Evolutionary conservation across 2,797 vertebrate species (phyloP), one percentile per base, ranked within the genome.

Genomic region (Melanotaenia parkinsoni): DNA sequence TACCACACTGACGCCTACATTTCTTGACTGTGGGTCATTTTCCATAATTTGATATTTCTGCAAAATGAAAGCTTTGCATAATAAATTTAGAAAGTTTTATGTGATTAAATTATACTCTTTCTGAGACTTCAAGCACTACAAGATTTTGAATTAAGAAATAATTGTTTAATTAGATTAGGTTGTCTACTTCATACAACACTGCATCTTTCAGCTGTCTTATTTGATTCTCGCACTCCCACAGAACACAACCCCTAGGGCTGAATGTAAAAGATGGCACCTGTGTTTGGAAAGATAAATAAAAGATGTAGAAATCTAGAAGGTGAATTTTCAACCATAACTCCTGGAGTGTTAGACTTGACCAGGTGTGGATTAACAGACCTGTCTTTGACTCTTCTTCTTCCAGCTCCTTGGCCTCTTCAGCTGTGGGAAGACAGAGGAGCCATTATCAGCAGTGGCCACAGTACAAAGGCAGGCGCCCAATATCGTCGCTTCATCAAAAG

Each of bases 371-470:
- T 68, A 57, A 76, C 96, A 91, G 81, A 98, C 97, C 97, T 88
- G 96, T 96, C 89, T 96, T 96, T 90, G 94, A 92, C 86, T 95
- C 96, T 66, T 95, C 95, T 84, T 96, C 95, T 45, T 97, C 96
- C 54, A 94, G 94, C 32, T 96, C 95, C 83, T 94, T 96, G 82
- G 96, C 96, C 92, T 97, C 96, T 0, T 93, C 92, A 63, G 95
- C 96, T 97, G 91, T 80, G 79, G 77, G 68, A 63, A 88, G 86
- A 91, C 84, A 94, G 77, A 86, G 64, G 58, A 86, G 74, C 60
- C 70, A 89, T 87, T 87, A 86, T 92, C 79, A 86, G 78, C 50
- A 69, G 62, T 53, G 80, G 90, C 78, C 77, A 58, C 71, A 53
- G 80, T 50, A 81, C 82, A 82, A 77, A 87, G 51, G 64, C 84